phyloP scores from a whole-genome alignment of 2,888 invertebrate genomes.

The Latheticus oryzae region DNA sequence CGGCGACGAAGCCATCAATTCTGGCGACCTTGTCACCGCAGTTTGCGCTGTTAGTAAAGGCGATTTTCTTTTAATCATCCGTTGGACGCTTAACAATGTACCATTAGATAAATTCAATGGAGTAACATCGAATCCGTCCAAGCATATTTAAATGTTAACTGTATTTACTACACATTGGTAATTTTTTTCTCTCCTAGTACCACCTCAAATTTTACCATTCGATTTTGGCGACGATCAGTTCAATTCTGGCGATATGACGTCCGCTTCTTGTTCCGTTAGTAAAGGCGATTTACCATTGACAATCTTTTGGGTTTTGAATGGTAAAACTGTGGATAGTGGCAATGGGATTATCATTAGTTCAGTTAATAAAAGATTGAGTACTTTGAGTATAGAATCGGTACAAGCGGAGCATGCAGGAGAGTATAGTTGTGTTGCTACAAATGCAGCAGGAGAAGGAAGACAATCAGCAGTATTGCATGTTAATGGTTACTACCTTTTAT shows the following conservation, averaged over 20 bases:
- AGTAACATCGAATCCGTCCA: conserved; percentile 73
- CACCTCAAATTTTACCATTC: conserved; percentile 69
- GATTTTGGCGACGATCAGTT: conserved; percentile 73
- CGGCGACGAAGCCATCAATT: conserved; percentile 70
- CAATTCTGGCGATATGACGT: conserved; percentile 77
- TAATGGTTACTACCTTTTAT: conserved; percentile 73
- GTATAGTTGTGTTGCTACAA: conserved; percentile 68
- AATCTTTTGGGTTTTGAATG: conserved; percentile 71
- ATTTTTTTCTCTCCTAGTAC: conserved; percentile 59
- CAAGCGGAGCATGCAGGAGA: conserved; percentile 67
- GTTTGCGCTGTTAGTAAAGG: conserved; percentile 79
- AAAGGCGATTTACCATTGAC: conserved; percentile 78
- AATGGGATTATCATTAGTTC: conserved; percentile 59
- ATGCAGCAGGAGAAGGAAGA: conserved; percentile 72
- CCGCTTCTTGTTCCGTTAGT: conserved; percentile 74
- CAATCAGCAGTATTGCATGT: conserved; percentile 74
- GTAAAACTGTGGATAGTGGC: conserved; percentile 57
- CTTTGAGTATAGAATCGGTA: conserved; percentile 68
- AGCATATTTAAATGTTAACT: conserved; percentile 74
- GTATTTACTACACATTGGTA: conserved; percentile 62
- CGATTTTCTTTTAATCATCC: conserved; percentile 78
- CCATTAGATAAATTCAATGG: conserved; percentile 68
- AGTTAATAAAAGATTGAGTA: conserved; percentile 66
- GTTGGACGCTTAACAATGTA: conserved; percentile 70
- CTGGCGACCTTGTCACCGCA: conserved; percentile 76